A percentile compares a stretch with the other conserved stretches of the same genome.
These are phyloP conservation scores for Semnornis frantzii DNA, from an alignment of 2,113 vertebrate genomes.

Conservation along the genomic window DNA sequence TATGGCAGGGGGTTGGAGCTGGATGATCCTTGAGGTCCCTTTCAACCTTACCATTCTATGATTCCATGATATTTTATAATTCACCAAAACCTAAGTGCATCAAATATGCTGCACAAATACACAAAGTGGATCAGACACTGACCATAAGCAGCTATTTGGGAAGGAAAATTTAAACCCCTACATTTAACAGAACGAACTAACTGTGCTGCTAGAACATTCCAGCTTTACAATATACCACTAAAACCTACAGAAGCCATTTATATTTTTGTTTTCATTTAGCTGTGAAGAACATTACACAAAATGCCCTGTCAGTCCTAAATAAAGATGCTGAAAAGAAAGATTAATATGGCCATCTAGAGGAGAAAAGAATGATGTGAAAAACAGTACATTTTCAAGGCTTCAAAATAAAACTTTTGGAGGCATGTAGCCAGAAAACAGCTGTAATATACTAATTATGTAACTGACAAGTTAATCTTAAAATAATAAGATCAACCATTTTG, in stretches of 20 bases:
- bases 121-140: not conserved
- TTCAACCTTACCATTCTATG: too few species aligned
- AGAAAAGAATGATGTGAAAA: conserved; percentile 66
- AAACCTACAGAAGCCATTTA: not conserved
- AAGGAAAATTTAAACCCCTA: not conserved
- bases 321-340: conserved; percentile 55
- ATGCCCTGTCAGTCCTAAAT: not conserved
- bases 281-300: not conserved
- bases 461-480: not conserved
- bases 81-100: too few species aligned
- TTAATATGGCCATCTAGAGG: conserved; percentile 79
- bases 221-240: not conserved
- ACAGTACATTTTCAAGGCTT: conserved; percentile 8
- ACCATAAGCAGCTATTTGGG: not conserved
- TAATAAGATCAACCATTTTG: not conserved
- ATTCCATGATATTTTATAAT: too few species aligned
- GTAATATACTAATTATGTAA: not conserved
- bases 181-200: not conserved
- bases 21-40: too few species aligned
- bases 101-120: not conserved
- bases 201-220: not conserved
- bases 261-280: conserved; percentile 12
- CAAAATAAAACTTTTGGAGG: not conserved
- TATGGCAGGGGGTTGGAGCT: too few species aligned
- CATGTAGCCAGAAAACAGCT: not conserved